Evolutionary conservation across 2,797 vertebrate species (phyloP).

Genomic region (Choloepus didactylus): DNA sequence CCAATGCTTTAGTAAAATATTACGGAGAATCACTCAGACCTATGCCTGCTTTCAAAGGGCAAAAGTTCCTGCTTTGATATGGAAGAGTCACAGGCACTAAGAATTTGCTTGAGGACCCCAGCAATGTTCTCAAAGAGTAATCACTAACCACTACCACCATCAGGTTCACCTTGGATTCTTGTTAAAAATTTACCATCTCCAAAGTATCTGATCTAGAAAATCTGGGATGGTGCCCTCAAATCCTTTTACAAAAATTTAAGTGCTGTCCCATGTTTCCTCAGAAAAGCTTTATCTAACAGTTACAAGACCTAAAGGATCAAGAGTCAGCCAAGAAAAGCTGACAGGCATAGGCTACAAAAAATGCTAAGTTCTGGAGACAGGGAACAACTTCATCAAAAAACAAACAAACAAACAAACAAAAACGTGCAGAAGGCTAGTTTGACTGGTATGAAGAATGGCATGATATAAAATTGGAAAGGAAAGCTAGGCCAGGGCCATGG

Average conservation of each 20-base stretch:
- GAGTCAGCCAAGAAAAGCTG: background rate
- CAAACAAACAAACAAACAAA: background rate
- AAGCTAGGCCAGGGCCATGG: background rate
- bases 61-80: background rate
- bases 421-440: background rate
- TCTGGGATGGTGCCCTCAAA: background rate
- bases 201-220: constrained; percentile 42
- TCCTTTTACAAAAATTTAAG: constrained; percentile 27
- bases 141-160: background rate
- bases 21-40: background rate
- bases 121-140: background rate
- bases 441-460: background rate
- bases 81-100: background rate
- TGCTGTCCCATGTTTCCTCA: background rate
- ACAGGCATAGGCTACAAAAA: background rate
- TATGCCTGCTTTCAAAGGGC: background rate
- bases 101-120: background rate
- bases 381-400: background rate
- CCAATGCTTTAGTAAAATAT: constrained; percentile 1
- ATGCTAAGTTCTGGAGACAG: background rate
- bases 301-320: constrained; percentile 5
- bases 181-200: background rate
- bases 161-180: background rate
- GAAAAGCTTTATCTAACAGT: constrained; percentile 6
- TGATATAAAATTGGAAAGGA: background rate